phyloP scores from a whole-genome alignment of 2,888 invertebrate genomes.

The Drosophila anomalata region DNA sequence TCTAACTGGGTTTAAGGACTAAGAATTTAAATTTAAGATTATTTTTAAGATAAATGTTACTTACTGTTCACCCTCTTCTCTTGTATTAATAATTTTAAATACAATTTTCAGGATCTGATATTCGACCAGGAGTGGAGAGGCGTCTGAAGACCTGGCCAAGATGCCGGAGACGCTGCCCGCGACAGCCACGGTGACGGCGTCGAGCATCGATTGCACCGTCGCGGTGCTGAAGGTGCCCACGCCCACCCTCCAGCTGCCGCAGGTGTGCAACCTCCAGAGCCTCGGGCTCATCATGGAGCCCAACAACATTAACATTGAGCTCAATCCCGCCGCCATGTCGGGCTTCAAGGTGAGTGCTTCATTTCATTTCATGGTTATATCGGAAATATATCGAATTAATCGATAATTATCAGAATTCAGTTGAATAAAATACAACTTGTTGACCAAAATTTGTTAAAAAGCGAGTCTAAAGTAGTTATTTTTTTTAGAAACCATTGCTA shows the following conservation, averaged over 20 bases:
- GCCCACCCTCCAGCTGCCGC: slow-evolving; percentile 67
- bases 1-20: neutral
- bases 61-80: too few species aligned
- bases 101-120: neutral
- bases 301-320: slow-evolving; percentile 68
- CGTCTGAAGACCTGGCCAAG: slow-evolving; percentile 32
- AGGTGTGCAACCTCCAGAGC: slow-evolving; percentile 69
- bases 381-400: neutral
- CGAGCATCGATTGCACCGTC: slow-evolving; percentile 74
- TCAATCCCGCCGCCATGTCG: slow-evolving; percentile 64
- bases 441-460: too few species aligned
- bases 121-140: slow-evolving; percentile 17
- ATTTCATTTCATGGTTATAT: neutral
- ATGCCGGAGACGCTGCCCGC: slow-evolving; percentile 77
- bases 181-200: slow-evolving; percentile 70
- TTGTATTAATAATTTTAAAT: too few species aligned
- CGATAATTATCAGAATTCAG: too few species aligned
- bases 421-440: too few species aligned
- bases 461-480: too few species aligned
- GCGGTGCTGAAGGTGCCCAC: slow-evolving; percentile 72
- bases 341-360: slow-evolving; percentile 62
- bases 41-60: too few species aligned
- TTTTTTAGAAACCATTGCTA: too few species aligned
- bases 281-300: slow-evolving; percentile 73
- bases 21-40: neutral